Conservation (phyloP, 2,888 invertebrate species). For the Aricia artaxerxes region DNA sequence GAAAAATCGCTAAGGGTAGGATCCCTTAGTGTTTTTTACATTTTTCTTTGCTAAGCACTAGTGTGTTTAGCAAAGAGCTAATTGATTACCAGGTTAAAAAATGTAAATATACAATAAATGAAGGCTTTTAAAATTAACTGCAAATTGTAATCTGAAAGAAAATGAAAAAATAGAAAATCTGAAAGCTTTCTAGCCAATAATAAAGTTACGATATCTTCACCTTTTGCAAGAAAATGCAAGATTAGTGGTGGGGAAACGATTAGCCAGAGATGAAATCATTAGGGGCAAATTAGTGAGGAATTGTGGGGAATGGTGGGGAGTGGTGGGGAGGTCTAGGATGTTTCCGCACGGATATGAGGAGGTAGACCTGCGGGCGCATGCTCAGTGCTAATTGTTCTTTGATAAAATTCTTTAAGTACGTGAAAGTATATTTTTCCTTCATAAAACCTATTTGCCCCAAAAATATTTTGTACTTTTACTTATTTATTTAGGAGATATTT, state of each 20-base stretch:
- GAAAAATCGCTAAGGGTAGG: too few species aligned
- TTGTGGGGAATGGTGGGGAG: background rate
- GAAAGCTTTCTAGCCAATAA: background rate
- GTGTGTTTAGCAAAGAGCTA: too few species aligned
- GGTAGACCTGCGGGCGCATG: constrained; percentile 26
- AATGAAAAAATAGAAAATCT: background rate
- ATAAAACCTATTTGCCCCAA: background rate
- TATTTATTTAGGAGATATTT: too few species aligned
- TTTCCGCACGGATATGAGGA: constrained; percentile 57
- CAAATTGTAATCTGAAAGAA: background rate
- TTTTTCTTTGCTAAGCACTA: too few species aligned
- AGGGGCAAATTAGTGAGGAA: constrained; percentile 28
- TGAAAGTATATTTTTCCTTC: background rate
- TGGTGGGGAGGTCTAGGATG: constrained; percentile 46
- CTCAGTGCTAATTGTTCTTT: constrained; percentile 29
- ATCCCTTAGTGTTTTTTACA: too few species aligned
- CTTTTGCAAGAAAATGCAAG: constrained; percentile 19
- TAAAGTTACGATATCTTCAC: constrained; percentile 13
- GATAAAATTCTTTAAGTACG: constrained; percentile 18
- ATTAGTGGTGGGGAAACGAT: constrained; percentile 32
- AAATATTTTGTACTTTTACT: too few species aligned
- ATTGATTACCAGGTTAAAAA: too few species aligned
- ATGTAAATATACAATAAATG: too few species aligned
- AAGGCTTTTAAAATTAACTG: background rate
- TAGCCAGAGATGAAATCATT: constrained; percentile 34